Base-by-base conservation (phyloP, 2,797 vertebrate genomes). In the Mycteria americana region DNA sequence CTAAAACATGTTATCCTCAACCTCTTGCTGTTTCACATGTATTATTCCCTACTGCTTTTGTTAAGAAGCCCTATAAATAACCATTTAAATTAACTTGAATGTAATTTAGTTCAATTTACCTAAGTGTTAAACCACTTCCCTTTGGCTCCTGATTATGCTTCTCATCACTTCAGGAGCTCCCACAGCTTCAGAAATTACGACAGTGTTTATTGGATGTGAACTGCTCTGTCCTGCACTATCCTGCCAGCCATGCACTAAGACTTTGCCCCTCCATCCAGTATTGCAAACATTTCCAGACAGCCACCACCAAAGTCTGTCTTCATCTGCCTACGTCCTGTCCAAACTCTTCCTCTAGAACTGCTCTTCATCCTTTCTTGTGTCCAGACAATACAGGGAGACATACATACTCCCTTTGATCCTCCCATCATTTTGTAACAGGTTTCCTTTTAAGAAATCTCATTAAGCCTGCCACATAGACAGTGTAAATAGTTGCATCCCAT, bases 391-490 rank as follows among this genome's bases (percentile, higher is more conserved):
- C 7, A 60, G 2, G 3, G 39, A 37, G 37, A 37, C 37, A 37
- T 37, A 37, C 37, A 37, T 37, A 37, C 37, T 37, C 11, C 5
- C 24, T 73, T 43, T 73, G 18, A 23, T 13, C 4, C 5, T 22
- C 7, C 30, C 35, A 60, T 8, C 5, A 41, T 82, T 91, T 93
- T 69, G 16, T 45, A 54, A 37, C 6, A 51, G 3, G 6, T 14
- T 74, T 37, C 7, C 7, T 35, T 74, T 41, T 54, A 45, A 22
- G 18, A 63, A 50, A 31, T 25, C 6, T 51, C 27, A 3, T 11
- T 18, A 56, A 37, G 5, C 15, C 30, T 24, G 15, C 14, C 18
- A 53, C 8, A 5, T 8, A 18, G 2, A 6, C 2, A 4, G 1
- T 7, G 6, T 15, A n/a, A 68, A 43, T 7, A 53, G 33, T 31